phyloP scores from a whole-genome alignment of 2,113 vertebrate genomes.

The Paedocypris sp. region DNA sequence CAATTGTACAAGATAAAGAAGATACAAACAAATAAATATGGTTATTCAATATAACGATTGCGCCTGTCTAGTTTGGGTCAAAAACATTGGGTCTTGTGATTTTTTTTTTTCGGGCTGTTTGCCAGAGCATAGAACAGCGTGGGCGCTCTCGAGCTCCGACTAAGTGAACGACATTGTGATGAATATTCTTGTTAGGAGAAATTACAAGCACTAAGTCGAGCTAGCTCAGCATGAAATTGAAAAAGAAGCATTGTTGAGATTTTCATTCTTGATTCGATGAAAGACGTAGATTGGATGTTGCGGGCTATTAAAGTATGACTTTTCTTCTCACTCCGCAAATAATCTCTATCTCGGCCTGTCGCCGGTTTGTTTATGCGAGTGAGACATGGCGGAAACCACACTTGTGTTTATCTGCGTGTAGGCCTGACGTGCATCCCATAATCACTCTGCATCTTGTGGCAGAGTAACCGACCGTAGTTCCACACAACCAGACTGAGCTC shows the following conservation, averaged over 20 bases:
- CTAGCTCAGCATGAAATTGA: conserved; percentile 99
- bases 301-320: conserved; percentile 45
- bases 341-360: conserved; percentile 55
- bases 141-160: conserved; percentile 62
- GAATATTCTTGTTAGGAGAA: conserved; percentile 99
- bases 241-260: conserved; percentile 98
- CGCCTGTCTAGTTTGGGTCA: conserved; percentile 57
- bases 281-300: conserved; percentile 81
- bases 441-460: neutral
- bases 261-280: conserved; percentile 99
- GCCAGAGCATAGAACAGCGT: conserved; percentile 69
- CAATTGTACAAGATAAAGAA: too few relatives aligned
- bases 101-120: conserved; percentile 79
- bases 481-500: conserved; percentile 17
- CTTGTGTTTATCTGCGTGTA: conserved; percentile 30
- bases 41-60: too few relatives aligned
- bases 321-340: conserved; percentile 48
- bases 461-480: conserved; percentile 40
- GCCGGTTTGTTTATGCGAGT: conserved; percentile 59
- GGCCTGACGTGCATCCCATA: conserved; percentile 20
- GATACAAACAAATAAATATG: too few relatives aligned
- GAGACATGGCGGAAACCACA: conserved; percentile 21
- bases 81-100: conserved; percentile 59
- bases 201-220: conserved; percentile 97
- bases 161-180: conserved; percentile 93